A percentile compares a stretch with the other conserved stretches of the same genome.
phyloP scores from a whole-genome alignment of 2,888 invertebrate genomes.

The Elysia crispata region DNA sequence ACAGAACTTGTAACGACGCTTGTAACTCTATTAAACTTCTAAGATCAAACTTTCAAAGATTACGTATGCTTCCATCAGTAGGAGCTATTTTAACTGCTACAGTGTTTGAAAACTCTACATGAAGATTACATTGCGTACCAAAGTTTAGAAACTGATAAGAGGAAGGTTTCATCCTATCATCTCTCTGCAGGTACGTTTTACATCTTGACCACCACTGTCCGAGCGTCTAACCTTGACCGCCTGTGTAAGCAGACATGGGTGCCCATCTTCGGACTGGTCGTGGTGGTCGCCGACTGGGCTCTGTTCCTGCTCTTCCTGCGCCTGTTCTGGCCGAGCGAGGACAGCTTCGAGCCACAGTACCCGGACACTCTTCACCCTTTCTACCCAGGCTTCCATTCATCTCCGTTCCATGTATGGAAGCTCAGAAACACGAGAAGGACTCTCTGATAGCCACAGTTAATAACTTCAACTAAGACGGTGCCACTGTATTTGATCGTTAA shows the following conservation, averaged over 20 bases:
- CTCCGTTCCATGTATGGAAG: constrained; percentile 22
- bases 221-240: constrained; percentile 41
- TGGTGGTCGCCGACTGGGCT: constrained; percentile 46
- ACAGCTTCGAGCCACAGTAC: constrained; percentile 15
- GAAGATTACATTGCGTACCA: too few relatives aligned
- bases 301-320: constrained; percentile 41
- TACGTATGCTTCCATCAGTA: too few relatives aligned
- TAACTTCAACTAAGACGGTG: too few relatives aligned
- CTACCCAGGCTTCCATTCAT: neutral
- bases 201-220: constrained; percentile 39
- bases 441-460: too few relatives aligned
- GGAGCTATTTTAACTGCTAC: too few relatives aligned
- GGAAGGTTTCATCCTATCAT: too few relatives aligned
- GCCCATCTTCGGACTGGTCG: constrained; percentile 37
- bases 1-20: too few relatives aligned
- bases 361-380: constrained; percentile 5
- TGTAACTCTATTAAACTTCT: too few relatives aligned
- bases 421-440: neutral
- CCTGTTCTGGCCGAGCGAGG: constrained; percentile 45
- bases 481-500: too few relatives aligned
- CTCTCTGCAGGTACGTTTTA: constrained; percentile 51
- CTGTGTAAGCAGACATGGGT: constrained; percentile 50
- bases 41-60: too few relatives aligned
- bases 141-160: too few relatives aligned
- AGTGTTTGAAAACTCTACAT: too few relatives aligned